A percentile compares a stretch with the other conserved stretches of the same genome.
Conservation (phyloP, 2,797 vertebrate genomes). For the Sphenopsis melanotis region DNA sequence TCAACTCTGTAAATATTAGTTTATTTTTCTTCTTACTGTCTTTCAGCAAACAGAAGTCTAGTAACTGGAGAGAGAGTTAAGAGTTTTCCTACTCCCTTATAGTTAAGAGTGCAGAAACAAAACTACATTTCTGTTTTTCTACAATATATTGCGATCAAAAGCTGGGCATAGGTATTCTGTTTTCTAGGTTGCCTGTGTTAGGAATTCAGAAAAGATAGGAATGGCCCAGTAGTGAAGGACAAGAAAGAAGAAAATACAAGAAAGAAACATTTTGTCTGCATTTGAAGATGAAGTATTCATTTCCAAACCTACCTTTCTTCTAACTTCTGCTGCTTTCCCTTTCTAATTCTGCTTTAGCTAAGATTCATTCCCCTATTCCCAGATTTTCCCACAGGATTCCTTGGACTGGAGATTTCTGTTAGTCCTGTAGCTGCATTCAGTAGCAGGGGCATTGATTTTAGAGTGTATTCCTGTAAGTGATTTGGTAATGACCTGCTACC, state of each 20-base stretch:
- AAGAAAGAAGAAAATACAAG: background rate
- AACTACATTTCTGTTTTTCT: background rate
- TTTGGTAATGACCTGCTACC: background rate
- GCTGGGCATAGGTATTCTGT: background rate
- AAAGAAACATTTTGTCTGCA: background rate
- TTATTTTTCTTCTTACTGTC: background rate
- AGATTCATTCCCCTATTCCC: background rate
- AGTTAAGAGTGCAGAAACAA: background rate
- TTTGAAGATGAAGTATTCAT: background rate
- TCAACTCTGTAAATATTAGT: background rate
- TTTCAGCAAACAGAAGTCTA: background rate
- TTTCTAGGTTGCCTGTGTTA: background rate
- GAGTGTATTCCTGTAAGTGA: background rate
- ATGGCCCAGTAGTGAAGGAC: background rate
- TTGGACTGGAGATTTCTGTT: background rate
- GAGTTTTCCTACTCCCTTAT: background rate
- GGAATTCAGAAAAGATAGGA: background rate
- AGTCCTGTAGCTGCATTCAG: background rate
- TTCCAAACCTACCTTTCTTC: background rate
- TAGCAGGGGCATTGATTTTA: background rate
- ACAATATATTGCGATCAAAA: background rate
- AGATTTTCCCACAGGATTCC: background rate
- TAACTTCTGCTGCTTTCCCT: background rate
- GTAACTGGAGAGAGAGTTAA: background rate
- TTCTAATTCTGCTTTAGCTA: background rate